These are phyloP conservation scores for Orthosia gracilis DNA, from an alignment of 2,888 invertebrate genomes.

Conservation along the genomic window DNA sequence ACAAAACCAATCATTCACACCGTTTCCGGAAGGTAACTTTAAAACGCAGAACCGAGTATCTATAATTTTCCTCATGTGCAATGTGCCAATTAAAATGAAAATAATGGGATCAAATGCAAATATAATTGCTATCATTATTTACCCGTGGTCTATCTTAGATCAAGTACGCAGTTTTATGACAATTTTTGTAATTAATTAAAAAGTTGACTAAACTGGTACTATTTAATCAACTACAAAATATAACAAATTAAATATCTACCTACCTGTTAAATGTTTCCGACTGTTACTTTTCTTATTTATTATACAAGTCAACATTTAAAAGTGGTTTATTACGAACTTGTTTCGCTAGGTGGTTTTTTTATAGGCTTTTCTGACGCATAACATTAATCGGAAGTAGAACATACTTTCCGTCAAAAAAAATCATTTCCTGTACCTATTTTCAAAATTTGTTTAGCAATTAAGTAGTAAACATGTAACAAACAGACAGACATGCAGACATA, in stretches of 20 bases:
- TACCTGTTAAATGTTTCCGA: neutral
- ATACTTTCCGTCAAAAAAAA: neutral
- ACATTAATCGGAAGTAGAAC: neutral
- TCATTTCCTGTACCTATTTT: neutral
- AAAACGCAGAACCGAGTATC: neutral
- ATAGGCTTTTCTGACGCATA: neutral
- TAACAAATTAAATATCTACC: neutral
- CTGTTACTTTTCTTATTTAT: neutral
- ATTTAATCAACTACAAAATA: neutral
- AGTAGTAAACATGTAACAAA: no score
- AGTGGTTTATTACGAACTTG: neutral
- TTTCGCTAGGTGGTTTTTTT: neutral
- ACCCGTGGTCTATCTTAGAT: slow-evolving; percentile 27
- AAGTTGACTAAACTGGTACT: neutral
- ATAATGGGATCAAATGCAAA: slow-evolving; percentile 11
- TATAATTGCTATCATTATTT: neutral
- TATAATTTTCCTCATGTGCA: neutral
- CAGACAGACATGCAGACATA: neutral
- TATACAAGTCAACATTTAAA: neutral
- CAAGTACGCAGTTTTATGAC: neutral
- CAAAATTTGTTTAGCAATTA: neutral
- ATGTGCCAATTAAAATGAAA: neutral
- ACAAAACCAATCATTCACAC: neutral
- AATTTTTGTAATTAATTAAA: slow-evolving; percentile 4
- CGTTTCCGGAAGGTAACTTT: neutral